phyloP scores from a whole-genome alignment of 2,888 invertebrate genomes.

The Cremastinae sp. region DNA sequence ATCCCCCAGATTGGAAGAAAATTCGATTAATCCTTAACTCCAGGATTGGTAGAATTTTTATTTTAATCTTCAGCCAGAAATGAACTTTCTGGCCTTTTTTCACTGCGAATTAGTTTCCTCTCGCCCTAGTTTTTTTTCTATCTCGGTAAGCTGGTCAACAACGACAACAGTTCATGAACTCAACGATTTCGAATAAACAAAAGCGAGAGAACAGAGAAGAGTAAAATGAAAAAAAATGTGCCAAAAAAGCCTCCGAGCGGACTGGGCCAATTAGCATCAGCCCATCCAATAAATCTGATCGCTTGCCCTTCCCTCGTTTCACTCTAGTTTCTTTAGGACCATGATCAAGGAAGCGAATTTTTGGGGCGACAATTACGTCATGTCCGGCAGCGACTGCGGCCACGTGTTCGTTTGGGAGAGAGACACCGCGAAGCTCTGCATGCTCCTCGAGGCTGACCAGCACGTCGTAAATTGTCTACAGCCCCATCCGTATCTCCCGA shows the following conservation, averaged over 20 bases:
- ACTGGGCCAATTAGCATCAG: constrained; percentile 76
- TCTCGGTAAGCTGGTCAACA: constrained; percentile 20
- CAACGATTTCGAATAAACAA: constrained; percentile 59
- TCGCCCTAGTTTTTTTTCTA: constrained; percentile 15
- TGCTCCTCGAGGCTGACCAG: constrained; percentile 89
- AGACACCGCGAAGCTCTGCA: constrained; percentile 86
- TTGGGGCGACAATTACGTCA: constrained; percentile 90
- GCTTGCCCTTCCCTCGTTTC: constrained; percentile 76
- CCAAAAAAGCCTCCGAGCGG: constrained; percentile 78
- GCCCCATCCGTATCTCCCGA: constrained; percentile 89
- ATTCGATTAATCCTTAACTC: no score
- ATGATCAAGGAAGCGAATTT: constrained; percentile 94
- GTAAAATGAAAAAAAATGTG: constrained; percentile 60
- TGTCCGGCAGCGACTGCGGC: constrained; percentile 95
- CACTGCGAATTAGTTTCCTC: background rate
- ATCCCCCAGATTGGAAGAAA: no score
- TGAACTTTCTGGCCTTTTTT: background rate
- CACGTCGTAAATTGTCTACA: constrained; percentile 93
- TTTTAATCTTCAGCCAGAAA: background rate
- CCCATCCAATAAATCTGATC: constrained; percentile 75
- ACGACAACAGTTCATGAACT: constrained; percentile 44
- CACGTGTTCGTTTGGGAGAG: constrained; percentile 93
- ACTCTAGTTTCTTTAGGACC: constrained; percentile 83
- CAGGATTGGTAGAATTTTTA: no score
- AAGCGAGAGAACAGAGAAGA: constrained; percentile 61